Conservation (phyloP, 1,140 invertebrate genomes). For the Nasonia longicornis region DNA sequence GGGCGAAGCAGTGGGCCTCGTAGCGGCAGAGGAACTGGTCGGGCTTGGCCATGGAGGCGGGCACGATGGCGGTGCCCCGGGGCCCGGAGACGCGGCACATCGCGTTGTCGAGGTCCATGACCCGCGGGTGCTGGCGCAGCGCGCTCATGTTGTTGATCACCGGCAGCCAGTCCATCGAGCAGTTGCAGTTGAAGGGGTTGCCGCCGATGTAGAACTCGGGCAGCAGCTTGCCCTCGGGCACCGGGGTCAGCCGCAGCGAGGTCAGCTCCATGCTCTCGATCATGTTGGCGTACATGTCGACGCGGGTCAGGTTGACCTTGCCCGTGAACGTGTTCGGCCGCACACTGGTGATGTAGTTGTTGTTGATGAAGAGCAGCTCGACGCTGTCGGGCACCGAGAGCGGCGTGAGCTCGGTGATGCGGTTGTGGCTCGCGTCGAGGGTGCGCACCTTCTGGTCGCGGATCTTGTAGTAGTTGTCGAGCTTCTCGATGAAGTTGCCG, state of each 20-base stretch:
- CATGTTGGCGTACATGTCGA: slow-evolving; percentile 91
- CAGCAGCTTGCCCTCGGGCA: slow-evolving; percentile 76
- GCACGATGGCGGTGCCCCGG: slow-evolving; percentile 77
- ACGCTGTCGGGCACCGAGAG: slow-evolving; percentile 90
- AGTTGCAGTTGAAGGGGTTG: slow-evolving; percentile 92
- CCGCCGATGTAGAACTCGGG: slow-evolving; percentile 90
- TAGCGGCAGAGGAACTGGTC: slow-evolving; percentile 92
- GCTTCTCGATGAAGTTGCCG: slow-evolving; percentile 86
- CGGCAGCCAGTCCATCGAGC: slow-evolving; percentile 92
- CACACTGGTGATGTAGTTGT: slow-evolving; percentile 85
- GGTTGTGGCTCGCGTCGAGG: slow-evolving; percentile 88
- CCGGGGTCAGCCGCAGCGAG: slow-evolving; percentile 80
- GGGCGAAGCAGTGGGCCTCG: slow-evolving; percentile 91
- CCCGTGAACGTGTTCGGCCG: slow-evolving; percentile 87
- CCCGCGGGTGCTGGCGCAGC: slow-evolving; percentile 82
- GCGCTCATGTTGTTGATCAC: slow-evolving; percentile 87
- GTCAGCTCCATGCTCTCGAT: slow-evolving; percentile 84
- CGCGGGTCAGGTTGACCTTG: slow-evolving; percentile 85
- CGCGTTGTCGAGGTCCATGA: slow-evolving; percentile 89
- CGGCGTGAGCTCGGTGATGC: slow-evolving; percentile 82
- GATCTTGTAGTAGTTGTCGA: slow-evolving; percentile 89
- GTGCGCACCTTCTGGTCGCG: slow-evolving; percentile 78
- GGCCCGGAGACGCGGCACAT: slow-evolving; percentile 87
- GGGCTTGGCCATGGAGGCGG: slow-evolving; percentile 75
- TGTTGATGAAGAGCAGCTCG: slow-evolving; percentile 89